Percentiles rank a stretch among this genome's conserved stretches.
phyloP scores from a whole-genome alignment of 2,888 invertebrate species.

The Hemaris fuciformis region DNA sequence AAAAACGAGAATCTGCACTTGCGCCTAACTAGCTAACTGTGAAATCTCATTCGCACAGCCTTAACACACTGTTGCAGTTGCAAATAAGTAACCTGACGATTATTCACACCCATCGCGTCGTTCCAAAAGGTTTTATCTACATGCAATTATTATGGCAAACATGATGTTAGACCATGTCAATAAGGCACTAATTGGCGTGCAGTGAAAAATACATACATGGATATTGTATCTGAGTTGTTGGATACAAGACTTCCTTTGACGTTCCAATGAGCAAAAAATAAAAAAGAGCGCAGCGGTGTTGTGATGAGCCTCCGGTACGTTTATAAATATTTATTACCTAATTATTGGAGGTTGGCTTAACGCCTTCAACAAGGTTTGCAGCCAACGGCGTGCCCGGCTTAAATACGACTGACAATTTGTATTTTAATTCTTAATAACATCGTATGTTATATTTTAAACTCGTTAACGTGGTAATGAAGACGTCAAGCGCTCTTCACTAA shows the following conservation, averaged over 20 bases:
- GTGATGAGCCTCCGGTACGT: slow-evolving; percentile 58
- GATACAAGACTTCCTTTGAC: slow-evolving; percentile 48
- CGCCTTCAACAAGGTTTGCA: slow-evolving; percentile 48
- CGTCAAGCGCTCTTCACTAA: not conserved
- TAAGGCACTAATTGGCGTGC: slow-evolving; percentile 23
- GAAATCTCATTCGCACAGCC: slow-evolving; percentile 54
- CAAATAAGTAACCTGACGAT: slow-evolving; percentile 57
- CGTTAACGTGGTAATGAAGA: slow-evolving; percentile 53
- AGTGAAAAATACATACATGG: slow-evolving; percentile 20
- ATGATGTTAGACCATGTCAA: slow-evolving; percentile 18
- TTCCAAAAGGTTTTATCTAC: slow-evolving; percentile 22
- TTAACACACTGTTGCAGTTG: slow-evolving; percentile 41
- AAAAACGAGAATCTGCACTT: slow-evolving; percentile 29
- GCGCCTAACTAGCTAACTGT: slow-evolving; percentile 47
- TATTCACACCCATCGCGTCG: slow-evolving; percentile 47
- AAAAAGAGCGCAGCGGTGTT: slow-evolving; percentile 41
- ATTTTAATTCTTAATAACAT: slow-evolving; percentile 35
- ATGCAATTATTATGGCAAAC: slow-evolving; percentile 16
- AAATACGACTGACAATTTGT: slow-evolving; percentile 35
- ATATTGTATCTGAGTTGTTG: slow-evolving; percentile 23
- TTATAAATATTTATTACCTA: slow-evolving; percentile 79
- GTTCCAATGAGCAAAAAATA: slow-evolving; percentile 48
- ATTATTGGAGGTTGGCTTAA: slow-evolving; percentile 65
- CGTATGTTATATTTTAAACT: slow-evolving; percentile 36
- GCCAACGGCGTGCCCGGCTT: slow-evolving; percentile 41